Percentiles rank a stretch among this genome's conserved stretches.
These are phyloP conservation scores for Origma solitaria DNA, from an alignment of 2,113 vertebrate species.

Conservation along the genomic window DNA sequence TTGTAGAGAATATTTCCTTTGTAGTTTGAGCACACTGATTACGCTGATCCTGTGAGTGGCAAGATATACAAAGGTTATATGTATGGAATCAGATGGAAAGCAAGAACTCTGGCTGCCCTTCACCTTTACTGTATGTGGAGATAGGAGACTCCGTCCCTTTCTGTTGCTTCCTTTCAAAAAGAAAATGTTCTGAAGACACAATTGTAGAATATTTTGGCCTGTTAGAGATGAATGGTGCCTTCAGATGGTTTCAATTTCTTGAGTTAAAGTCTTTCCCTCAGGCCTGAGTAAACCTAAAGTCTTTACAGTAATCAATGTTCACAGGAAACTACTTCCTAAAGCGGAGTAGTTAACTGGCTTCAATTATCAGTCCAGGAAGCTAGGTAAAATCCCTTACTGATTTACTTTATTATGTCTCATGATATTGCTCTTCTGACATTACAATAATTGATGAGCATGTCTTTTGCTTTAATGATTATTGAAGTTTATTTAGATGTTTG, in stretches of 20 bases:
- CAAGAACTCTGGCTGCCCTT: neutral
- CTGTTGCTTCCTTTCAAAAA: neutral
- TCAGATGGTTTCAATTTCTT: neutral
- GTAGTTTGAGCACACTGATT: neutral
- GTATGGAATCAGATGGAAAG: neutral
- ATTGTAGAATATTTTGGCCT: neutral
- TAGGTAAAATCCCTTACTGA: neutral
- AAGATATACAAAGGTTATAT: neutral
- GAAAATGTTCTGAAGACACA: neutral
- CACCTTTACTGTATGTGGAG: neutral
- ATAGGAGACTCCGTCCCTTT: neutral
- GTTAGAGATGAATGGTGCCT: neutral
- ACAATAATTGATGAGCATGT: neutral
- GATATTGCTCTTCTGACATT: neutral
- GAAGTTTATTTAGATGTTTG: neutral
- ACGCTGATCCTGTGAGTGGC: neutral
- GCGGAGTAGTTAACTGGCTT: neutral
- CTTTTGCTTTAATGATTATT: neutral
- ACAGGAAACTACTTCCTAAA: neutral
- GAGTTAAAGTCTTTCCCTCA: neutral
- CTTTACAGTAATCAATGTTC: neutral
- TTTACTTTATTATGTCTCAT: neutral
- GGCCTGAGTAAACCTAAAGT: neutral
- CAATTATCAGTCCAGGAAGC: neutral
- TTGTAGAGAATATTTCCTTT: neutral